Evolutionary conservation across 2,113 vertebrate genomes (phyloP), one percentile per base, ranked within the genome.

Genomic region (Morone saxatilis): DNA sequence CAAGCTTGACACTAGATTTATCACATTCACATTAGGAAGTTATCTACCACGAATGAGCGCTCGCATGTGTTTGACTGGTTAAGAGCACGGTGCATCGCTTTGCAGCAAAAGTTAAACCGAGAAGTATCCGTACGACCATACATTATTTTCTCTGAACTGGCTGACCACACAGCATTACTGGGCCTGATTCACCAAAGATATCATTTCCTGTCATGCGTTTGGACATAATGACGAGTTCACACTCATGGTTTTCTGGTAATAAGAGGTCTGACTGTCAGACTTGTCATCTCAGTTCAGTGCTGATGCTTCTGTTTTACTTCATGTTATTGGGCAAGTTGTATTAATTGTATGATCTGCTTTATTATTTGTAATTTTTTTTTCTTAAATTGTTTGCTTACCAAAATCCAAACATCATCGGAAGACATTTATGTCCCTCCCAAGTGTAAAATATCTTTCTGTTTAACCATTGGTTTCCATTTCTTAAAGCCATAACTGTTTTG

Each of bases 401-500:
- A 65, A 68, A 16, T n/a, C 9, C 25, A 51, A 16, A 80, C 16
- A 5, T 36, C 2, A 40, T 17, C 57, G 3, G 8, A 62, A 50
- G 25, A 65, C 31, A 38, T 68, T 54, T 62, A 20, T 56, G 11
- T 50, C 19, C 8, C 4, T 6, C 0, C 51, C n/a, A 59, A 47
- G 40, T 1, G 66, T 9, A 36, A 60, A 56, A 61, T 56, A 1
- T 56, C 36, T 66, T 59, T 45, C 31, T 19, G n/a, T 62, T 74
- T 19, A 76, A 50, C 53, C n/a, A n/a, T 0, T 71, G 60, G 60
- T 50, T 10, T 36, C 7, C 12, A 12, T 20, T 59, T 50, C 48
- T 47, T 36, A 40, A 53, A 72, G 25, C 63, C 70, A 61, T 66
- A 75, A 22, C 9, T 66, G 19, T 83, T 65, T 78, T 7, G 9